phyloP scores from a whole-genome alignment of 2,797 vertebrate genomes.

The Dromococcyx pavoninus region DNA sequence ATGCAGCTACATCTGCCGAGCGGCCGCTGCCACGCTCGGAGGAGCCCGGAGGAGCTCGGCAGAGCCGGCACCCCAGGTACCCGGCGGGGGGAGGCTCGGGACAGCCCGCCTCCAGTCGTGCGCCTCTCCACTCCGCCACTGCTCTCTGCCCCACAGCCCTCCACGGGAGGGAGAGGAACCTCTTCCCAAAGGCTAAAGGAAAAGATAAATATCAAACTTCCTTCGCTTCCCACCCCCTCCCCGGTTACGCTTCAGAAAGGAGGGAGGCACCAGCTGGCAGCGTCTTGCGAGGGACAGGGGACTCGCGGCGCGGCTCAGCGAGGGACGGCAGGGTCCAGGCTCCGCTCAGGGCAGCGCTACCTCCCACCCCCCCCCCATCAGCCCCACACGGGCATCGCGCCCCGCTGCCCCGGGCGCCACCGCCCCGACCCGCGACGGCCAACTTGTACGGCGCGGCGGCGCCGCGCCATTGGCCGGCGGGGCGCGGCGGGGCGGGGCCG shows the following conservation, averaged over 20 bases:
- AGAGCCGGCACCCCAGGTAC: conserved; percentile 24
- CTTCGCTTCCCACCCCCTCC: not conserved
- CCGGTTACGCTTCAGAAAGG: not conserved
- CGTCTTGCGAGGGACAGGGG: not conserved
- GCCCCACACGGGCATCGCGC: not conserved
- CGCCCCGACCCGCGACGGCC: not conserved
- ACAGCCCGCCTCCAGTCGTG: not conserved
- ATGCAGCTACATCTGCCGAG: conserved; percentile 34
- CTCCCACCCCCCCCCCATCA: not conserved
- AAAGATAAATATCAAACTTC: not conserved
- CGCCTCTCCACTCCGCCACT: not conserved
- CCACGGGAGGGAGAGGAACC: not conserved
- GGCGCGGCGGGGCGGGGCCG: not conserved
- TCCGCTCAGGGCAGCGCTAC: not conserved
- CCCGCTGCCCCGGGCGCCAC: not conserved
- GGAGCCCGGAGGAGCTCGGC: not conserved
- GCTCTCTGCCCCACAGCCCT: not conserved
- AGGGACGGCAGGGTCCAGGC: not conserved
- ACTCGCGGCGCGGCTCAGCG: not conserved
- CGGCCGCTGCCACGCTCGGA: not conserved
- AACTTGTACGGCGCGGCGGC: conserved; percentile 23
- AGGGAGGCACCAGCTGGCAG: conserved; percentile 19
- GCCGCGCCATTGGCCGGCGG: conserved; percentile 47
- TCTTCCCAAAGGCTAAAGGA: not conserved
- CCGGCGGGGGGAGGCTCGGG: not conserved